phyloP scores from a whole-genome alignment of 2,797 vertebrate genomes.

The Squalus acanthias region DNA sequence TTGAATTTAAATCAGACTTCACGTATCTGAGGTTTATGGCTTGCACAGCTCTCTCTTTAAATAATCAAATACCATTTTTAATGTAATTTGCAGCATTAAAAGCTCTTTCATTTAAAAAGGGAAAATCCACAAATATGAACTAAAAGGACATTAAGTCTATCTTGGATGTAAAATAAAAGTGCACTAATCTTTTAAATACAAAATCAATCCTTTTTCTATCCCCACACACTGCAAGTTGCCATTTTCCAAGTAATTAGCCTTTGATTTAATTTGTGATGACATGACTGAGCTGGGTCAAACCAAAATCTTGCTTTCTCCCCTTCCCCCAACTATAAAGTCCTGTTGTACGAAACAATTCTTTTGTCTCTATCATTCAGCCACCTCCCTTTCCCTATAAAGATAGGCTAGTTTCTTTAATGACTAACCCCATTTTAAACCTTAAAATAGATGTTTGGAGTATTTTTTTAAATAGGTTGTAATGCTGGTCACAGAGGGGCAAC shows the following conservation, averaged over 20 bases:
- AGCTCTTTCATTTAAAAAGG: neutral
- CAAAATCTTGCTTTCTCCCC: neutral
- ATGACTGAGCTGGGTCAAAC: neutral
- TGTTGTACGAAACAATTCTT: neutral
- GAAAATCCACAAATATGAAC: neutral
- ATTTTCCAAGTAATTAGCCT: neutral
- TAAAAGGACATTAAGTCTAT: neutral
- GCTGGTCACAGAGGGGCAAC: neutral
- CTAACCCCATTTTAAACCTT: neutral
- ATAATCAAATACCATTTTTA: neutral
- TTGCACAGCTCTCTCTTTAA: neutral
- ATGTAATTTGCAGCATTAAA: neutral
- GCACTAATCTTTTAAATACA: neutral
- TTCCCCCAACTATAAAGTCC: neutral
- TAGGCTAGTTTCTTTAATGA: neutral
- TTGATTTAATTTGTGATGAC: neutral
- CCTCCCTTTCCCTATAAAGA: neutral
- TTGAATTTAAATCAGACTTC: neutral
- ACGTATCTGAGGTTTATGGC: neutral
- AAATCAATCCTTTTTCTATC: neutral
- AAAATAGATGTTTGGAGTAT: neutral
- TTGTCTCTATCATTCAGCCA: neutral
- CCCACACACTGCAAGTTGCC: neutral
- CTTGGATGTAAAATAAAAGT: neutral
- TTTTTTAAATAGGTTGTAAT: neutral